These are phyloP conservation scores for Holcopasites calliopsidis DNA, from an alignment of 1,140 invertebrate species.

Conservation along the genomic window DNA sequence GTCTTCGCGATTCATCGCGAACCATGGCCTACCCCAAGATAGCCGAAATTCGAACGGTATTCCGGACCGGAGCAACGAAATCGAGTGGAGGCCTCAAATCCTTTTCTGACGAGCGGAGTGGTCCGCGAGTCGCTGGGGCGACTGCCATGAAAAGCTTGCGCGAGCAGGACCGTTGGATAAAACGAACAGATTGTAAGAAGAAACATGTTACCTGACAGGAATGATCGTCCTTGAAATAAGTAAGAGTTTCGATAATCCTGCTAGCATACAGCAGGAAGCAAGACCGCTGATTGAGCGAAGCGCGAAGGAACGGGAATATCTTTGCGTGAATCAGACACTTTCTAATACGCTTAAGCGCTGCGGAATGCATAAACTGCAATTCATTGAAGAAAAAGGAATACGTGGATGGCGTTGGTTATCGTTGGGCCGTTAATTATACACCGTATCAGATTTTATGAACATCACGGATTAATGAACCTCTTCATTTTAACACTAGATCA, in stretches of 20 bases:
- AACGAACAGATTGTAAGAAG: conserved; percentile 3
- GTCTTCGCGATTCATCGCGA: conserved; percentile 12
- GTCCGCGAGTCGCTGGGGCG: too few relatives aligned
- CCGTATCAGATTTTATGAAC: too few relatives aligned
- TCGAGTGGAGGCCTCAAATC: background rate
- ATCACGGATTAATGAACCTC: too few relatives aligned
- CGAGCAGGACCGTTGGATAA: background rate
- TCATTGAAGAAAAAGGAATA: background rate
- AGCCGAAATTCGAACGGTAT: conserved; percentile 25
- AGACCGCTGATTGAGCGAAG: background rate
- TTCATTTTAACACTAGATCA: too few relatives aligned
- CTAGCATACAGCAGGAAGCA: conserved; percentile 21
- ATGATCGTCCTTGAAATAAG: conserved; percentile 44
- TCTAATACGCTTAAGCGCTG: background rate
- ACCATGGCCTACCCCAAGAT: conserved; percentile 41
- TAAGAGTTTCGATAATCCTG: conserved; percentile 39
- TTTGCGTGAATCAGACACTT: conserved; percentile 4
- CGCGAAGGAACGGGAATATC: conserved; percentile 11
- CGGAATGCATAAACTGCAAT: background rate
- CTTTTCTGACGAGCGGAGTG: background rate
- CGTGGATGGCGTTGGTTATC: background rate
- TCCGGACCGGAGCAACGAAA: background rate
- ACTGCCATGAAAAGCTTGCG: background rate
- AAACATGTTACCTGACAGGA: background rate
- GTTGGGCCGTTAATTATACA: background rate